Evolutionary conservation across 1,140 invertebrate species (phyloP).

Genomic region (Panagrolaimus sp.): DNA sequence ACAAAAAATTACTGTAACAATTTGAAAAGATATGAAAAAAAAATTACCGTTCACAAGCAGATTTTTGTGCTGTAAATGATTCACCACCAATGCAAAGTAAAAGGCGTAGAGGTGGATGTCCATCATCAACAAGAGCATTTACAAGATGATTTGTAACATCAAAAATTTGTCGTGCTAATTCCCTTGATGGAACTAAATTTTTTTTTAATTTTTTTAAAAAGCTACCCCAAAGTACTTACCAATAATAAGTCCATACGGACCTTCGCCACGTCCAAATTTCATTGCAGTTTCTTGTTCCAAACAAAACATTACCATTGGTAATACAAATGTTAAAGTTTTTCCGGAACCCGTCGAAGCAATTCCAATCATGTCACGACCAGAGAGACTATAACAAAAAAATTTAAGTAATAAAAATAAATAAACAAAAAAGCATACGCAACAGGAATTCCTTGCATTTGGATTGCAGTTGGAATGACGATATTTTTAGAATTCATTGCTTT

Average conservation of each 20-base stretch:
- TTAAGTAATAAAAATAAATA: no score
- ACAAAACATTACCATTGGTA: slow-evolving; percentile 95
- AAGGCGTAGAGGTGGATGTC: slow-evolving; percentile 75
- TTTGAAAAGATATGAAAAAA: no score
- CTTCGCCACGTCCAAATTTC: slow-evolving; percentile 71
- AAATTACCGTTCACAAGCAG: slow-evolving; percentile 70
- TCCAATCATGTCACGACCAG: slow-evolving; percentile 93
- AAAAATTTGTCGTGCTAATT: slow-evolving; percentile 91
- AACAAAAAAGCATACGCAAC: slow-evolving; percentile 65
- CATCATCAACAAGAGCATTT: slow-evolving; percentile 68
- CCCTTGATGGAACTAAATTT: slow-evolving; percentile 77
- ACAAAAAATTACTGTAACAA: no score
- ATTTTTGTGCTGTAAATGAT: slow-evolving; percentile 82
- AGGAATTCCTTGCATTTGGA: slow-evolving; percentile 97
- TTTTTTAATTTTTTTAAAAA: no score
- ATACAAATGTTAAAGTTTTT: slow-evolving; percentile 92
- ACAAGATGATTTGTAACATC: slow-evolving; percentile 84
- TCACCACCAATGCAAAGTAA: slow-evolving; percentile 91
- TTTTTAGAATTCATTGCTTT: slow-evolving; percentile 73
- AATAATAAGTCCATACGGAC: slow-evolving; percentile 93
- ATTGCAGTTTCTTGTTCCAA: slow-evolving; percentile 90
- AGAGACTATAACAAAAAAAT: slow-evolving; percentile 61
- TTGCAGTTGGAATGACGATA: slow-evolving; percentile 85
- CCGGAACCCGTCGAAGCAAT: slow-evolving; percentile 98
- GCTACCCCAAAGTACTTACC: no score